Evolutionary conservation across 2,797 vertebrate genomes (phyloP).

Genomic region (Schizopygopsis pylzovi): DNA sequence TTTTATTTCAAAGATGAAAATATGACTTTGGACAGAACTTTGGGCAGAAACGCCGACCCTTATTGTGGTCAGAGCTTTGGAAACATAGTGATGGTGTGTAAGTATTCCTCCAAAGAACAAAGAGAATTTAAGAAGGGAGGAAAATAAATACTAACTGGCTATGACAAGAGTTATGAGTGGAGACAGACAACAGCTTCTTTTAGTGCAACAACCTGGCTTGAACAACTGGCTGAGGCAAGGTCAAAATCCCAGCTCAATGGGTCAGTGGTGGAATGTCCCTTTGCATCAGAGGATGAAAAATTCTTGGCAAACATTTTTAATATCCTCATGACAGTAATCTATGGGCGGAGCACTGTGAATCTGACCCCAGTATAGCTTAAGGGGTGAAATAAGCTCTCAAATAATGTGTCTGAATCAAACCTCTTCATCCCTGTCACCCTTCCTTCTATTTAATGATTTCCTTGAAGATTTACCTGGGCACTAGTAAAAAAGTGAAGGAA

Average conservation of each 20-base stretch:
- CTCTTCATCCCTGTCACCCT: not conserved
- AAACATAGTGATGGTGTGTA: constrained; percentile 6
- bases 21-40: constrained; percentile 6
- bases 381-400: constrained; percentile 36
- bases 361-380: constrained; percentile 27
- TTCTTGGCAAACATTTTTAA: constrained; percentile 45
- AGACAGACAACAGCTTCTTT: not conserved
- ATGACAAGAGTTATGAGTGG: not conserved
- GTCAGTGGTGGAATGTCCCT: constrained; percentile 36
- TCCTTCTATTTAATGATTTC: constrained; percentile 3
- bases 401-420: constrained; percentile 10
- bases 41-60: not conserved
- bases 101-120: not conserved
- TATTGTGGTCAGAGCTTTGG: not conserved
- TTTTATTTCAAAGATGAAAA: not conserved
- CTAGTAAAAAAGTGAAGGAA: not conserved
- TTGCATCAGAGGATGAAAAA: constrained; percentile 38
- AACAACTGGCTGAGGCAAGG: constrained; percentile 12
- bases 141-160: not conserved
- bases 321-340: constrained; percentile 48
- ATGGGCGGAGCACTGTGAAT: not conserved
- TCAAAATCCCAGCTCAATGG: constrained; percentile 36
- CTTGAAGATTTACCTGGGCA: constrained; percentile 27
- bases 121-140: not conserved
- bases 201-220: constrained; percentile 3